Evolutionary conservation across 2,113 vertebrate genomes (phyloP), one percentile per base, ranked within the genome.

Genomic region (Chloropsis cyanopogon): DNA sequence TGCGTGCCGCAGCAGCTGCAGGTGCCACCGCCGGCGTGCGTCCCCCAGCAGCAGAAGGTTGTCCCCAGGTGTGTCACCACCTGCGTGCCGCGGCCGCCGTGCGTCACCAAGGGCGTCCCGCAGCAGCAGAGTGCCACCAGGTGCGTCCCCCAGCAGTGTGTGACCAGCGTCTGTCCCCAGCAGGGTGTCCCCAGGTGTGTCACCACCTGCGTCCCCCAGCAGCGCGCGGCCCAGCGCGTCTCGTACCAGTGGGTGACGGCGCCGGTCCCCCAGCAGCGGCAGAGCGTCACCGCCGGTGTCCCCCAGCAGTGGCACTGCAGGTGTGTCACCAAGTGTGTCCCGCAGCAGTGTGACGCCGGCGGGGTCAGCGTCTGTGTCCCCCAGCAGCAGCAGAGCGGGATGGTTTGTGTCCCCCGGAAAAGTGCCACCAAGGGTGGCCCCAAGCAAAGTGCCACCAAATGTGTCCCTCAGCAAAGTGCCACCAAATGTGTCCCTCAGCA

Each of bases 381-480:
- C n/a, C n/a, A n/a, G n/a, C 71, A 35, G 2, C 54, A 76, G 56
- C 72, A 31, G 41, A 28, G 53, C 0, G 71, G 52, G 52, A 20
- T 13, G 0, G 10, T 26, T 28, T 42, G 75, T 22, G 37, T 52
- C 23, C 18, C 59, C 1, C 47, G 44, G 19, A 46, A 69, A 0
- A 2, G n/a, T 37, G 18, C 0, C 7, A 50, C 66, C 25, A 29
- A 8, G 3, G 1, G 65, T 12, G 21, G 31, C 50, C 21, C 50
- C 1, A 50, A 71, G 14, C 37, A n/a, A n/a, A n/a, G n/a, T n/a
- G n/a, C n/a, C n/a, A n/a, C n/a, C n/a, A n/a, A n/a, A n/a, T n/a
- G n/a, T n/a, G n/a, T n/a, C n/a, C n/a, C n/a, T n/a, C n/a, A 70
- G 5, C 46, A 69, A 0, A 2, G 10, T 16, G 25, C 1, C 1